phyloP scores from a whole-genome alignment of 1,140 invertebrate genomes.

The Drosophila busckii region DNA sequence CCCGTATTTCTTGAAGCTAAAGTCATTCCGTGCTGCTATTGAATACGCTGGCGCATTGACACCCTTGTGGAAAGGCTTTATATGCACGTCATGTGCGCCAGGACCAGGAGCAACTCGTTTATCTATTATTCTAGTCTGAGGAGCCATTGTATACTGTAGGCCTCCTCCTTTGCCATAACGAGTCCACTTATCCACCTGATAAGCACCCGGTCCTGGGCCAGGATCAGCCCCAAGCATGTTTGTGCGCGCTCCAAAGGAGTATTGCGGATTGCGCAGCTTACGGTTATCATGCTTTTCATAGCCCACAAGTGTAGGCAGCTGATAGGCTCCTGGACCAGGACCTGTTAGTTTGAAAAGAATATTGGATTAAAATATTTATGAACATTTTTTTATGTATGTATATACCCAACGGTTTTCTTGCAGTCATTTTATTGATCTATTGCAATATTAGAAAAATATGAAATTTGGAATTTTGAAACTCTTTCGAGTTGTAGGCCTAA shows the following conservation, averaged over 20 bases:
- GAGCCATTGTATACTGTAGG: slow-evolving; percentile 70
- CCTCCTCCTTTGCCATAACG: slow-evolving; percentile 49
- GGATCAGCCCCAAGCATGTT: slow-evolving; percentile 1
- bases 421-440: slow-evolving; percentile 30
- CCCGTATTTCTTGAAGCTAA: slow-evolving; percentile 74
- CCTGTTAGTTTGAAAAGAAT: slow-evolving; percentile 62
- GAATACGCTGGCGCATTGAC: slow-evolving; percentile 80
- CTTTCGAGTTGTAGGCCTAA: slow-evolving; percentile 48
- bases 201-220: slow-evolving; percentile 66
- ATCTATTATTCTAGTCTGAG: slow-evolving; percentile 45
- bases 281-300: slow-evolving; percentile 81
- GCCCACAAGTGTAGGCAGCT: slow-evolving; percentile 81
- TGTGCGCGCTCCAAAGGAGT: slow-evolving; percentile 80
- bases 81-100: slow-evolving; percentile 80
- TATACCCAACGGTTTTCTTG: slow-evolving; percentile 53
- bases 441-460: slow-evolving; percentile 62
- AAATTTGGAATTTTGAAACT: slow-evolving; percentile 44
- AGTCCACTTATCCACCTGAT: slow-evolving; percentile 58
- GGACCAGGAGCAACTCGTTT: slow-evolving; percentile 80
- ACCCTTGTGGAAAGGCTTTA: slow-evolving; percentile 79
- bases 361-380: not conserved
- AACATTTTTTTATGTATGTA: too few relatives aligned
- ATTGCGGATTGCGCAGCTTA: slow-evolving; percentile 82
- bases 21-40: slow-evolving; percentile 80
- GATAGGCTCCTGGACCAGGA: slow-evolving; percentile 83